Conservation (phyloP, 2,888 invertebrate species). For the Agrochola circellaris region DNA sequence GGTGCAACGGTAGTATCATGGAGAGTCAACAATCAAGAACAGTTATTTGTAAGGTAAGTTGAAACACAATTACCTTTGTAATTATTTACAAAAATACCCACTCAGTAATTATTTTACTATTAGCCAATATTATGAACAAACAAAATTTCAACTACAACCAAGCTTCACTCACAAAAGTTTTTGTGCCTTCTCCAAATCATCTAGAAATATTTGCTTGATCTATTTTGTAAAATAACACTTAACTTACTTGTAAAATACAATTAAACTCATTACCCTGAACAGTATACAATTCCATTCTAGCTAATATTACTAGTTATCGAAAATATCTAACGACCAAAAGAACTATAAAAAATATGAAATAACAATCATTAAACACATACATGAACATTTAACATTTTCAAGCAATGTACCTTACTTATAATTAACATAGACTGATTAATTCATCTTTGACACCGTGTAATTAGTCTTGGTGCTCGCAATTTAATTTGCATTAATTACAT, state of each 20-base stretch:
- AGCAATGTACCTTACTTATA: slow-evolving; percentile 53
- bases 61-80: neutral
- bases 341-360: neutral
- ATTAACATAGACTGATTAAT: slow-evolving; percentile 73
- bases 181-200: neutral
- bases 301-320: neutral
- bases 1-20: slow-evolving; percentile 99
- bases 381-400: slow-evolving; percentile 49
- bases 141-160: neutral
- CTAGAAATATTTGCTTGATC: neutral
- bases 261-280: too few relatives aligned
- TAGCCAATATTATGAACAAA: neutral
- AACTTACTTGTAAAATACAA: neutral
- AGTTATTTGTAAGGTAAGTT: slow-evolving; percentile 98
- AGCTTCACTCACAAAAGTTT: neutral
- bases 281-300: neutral
- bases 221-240: neutral
- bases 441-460: slow-evolving; percentile 78
- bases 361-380: neutral
- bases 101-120: neutral
- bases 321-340: neutral
- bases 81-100: too few relatives aligned
- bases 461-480: slow-evolving; percentile 73
- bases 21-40: slow-evolving; percentile 98
- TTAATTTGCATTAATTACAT: slow-evolving; percentile 80